Evolutionary conservation across 2,113 vertebrate species (phyloP).

Genomic region (Eubucco bourcierii): DNA sequence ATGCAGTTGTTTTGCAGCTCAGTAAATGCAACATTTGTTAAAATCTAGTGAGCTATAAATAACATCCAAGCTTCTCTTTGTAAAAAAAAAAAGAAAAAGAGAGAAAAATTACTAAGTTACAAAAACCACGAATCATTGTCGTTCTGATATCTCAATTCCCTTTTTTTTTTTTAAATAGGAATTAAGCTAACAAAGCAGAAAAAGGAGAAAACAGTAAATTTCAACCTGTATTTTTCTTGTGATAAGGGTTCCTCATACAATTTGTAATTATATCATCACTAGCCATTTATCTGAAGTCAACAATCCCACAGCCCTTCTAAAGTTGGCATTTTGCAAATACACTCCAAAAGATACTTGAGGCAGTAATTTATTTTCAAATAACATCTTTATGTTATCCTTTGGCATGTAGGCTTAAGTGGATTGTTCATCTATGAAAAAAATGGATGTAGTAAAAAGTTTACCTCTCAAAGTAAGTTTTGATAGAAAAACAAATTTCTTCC

Average conservation of each 20-base stretch:
- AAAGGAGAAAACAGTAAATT: background rate
- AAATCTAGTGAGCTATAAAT: background rate
- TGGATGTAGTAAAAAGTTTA: background rate
- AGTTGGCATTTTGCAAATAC: conserved; percentile 28
- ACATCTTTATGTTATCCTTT: conserved; percentile 8
- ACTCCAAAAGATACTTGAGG: background rate
- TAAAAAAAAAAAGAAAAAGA: background rate
- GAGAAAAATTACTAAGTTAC: background rate
- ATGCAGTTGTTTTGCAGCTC: background rate
- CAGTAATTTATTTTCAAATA: conserved; percentile 39
- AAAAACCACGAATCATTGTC: background rate
- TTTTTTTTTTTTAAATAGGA: background rate
- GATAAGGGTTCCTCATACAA: conserved; percentile 33
- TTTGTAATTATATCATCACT: conserved; percentile 3
- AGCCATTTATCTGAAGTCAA: conserved; percentile 40
- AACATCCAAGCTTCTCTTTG: background rate
- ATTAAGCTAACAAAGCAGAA: background rate
- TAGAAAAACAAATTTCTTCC: background rate
- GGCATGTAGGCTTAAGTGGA: background rate
- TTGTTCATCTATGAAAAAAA: conserved; percentile 24
- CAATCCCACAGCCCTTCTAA: conserved; percentile 28
- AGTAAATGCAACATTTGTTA: background rate
- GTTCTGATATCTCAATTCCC: background rate
- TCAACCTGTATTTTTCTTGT: background rate
- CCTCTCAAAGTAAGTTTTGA: background rate